phyloP scores from a whole-genome alignment of 2,797 vertebrate genomes.

The Poecilia picta region DNA sequence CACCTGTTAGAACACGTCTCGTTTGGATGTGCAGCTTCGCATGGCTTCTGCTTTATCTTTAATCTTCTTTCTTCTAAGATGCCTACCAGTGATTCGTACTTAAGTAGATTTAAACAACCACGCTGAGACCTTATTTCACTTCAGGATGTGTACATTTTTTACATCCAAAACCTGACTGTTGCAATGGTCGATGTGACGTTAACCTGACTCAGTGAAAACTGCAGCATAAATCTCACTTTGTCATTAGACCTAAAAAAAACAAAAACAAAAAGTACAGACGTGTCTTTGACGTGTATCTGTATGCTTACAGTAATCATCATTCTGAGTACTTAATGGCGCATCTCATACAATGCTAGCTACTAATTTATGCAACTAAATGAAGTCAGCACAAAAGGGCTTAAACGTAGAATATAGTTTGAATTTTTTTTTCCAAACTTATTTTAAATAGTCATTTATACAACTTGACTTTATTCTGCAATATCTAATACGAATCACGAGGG shows the following conservation, averaged over 20 bases:
- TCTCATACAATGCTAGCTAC: background rate
- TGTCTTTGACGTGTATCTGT: background rate
- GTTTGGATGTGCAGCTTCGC: slow-evolving; percentile 37
- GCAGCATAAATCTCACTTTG: slow-evolving; percentile 11
- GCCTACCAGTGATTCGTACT: slow-evolving; percentile 1
- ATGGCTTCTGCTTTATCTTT: slow-evolving; percentile 24
- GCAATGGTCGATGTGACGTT: background rate
- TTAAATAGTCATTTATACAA: background rate
- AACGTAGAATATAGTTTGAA: slow-evolving; percentile 3
- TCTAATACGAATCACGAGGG: background rate
- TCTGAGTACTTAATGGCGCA: slow-evolving; percentile 5
- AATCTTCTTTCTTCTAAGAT: slow-evolving; percentile 22
- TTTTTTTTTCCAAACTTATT: background rate
- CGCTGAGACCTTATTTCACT: background rate
- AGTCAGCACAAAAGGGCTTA: background rate
- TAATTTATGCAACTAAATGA: slow-evolving; percentile 25
- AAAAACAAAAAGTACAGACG: background rate
- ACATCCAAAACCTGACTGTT: background rate
- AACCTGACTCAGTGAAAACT: slow-evolving; percentile 13
- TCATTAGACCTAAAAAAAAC: background rate
- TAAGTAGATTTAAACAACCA: background rate
- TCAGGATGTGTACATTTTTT: background rate
- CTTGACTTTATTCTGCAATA: background rate
- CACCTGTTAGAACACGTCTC: slow-evolving; percentile 57
- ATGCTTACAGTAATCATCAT: slow-evolving; percentile 7